These are phyloP conservation scores for Gobio gobio DNA, from an alignment of 2,113 vertebrate genomes.

Conservation along the genomic window DNA sequence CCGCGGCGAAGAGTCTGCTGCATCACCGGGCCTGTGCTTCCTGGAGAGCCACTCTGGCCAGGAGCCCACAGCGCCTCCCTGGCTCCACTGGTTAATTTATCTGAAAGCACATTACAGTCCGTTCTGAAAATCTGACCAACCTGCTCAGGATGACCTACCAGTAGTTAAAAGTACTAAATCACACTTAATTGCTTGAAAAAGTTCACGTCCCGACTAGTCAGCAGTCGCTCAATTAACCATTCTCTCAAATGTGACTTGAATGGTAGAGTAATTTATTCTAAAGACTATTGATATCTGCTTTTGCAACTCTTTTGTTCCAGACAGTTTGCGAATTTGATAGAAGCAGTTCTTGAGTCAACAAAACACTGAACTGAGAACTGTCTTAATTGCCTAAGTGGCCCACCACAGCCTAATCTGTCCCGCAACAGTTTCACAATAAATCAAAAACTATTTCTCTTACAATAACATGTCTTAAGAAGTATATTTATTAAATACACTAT, in stretches of 20 bases:
- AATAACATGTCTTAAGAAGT: too few species aligned
- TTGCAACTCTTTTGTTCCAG: not conserved
- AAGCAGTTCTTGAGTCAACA: not conserved
- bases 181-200: not conserved
- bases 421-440: too few species aligned
- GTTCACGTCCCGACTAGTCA: not conserved
- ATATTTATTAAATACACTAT: too few species aligned
- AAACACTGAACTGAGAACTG: not conserved
- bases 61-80: constrained; percentile 84
- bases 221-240: not conserved
- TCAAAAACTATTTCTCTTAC: too few species aligned
- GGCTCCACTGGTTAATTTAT: constrained; percentile 89
- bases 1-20: constrained; percentile 69
- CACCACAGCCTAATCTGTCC: too few species aligned
- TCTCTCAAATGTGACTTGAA: not conserved
- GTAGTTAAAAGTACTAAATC: not conserved
- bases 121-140: not conserved
- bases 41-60: constrained; percentile 70
- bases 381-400: too few species aligned
- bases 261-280: not conserved
- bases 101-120: constrained; percentile 65
- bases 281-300: not conserved
- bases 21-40: constrained; percentile 50
- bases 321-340: not conserved
- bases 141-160: not conserved